Conservation (phyloP, 2,888 invertebrate genomes). For the Sinotaia quadrata region DNA sequence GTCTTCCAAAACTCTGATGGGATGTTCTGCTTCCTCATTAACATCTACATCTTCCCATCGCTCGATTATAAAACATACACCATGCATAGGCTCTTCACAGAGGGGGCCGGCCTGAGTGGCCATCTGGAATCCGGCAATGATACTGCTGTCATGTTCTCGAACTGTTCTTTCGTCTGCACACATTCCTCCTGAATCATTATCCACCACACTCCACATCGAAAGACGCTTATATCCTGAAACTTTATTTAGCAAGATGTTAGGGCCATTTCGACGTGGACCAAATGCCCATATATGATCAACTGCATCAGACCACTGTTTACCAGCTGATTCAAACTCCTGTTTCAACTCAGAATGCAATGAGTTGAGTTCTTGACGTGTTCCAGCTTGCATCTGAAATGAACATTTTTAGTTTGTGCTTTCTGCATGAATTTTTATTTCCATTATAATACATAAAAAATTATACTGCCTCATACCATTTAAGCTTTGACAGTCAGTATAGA, state of each 20-base stretch:
- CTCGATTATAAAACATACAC: constrained; percentile 88
- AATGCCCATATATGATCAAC: constrained; percentile 85
- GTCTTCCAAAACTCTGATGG: too few species aligned
- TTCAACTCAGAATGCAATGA: constrained; percentile 76
- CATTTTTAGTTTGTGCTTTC: too few species aligned
- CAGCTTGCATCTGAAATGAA: constrained; percentile 27
- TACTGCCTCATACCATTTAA: too few species aligned
- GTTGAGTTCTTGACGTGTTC: constrained; percentile 60
- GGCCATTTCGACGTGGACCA: constrained; percentile 89
- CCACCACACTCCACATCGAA: constrained; percentile 70
- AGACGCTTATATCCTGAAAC: constrained; percentile 79
- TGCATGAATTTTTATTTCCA: too few species aligned
- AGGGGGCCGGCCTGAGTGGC: constrained; percentile 91
- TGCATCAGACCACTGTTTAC: constrained; percentile 74
- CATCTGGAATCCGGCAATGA: constrained; percentile 74
- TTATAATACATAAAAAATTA: too few species aligned
- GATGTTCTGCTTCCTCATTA: background rate
- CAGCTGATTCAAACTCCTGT: constrained; percentile 77
- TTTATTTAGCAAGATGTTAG: constrained; percentile 90
- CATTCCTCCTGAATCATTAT: constrained; percentile 10
- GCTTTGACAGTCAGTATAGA: too few species aligned
- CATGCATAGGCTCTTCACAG: constrained; percentile 97
- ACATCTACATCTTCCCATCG: constrained; percentile 78
- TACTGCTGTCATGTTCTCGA: constrained; percentile 76
- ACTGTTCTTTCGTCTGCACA: constrained; percentile 27